Percentiles rank a stretch among this genome's conserved stretches.
Evolutionary conservation across 2,797 vertebrate species (phyloP).

Genomic region (Sebastiscus albofasciatus): DNA sequence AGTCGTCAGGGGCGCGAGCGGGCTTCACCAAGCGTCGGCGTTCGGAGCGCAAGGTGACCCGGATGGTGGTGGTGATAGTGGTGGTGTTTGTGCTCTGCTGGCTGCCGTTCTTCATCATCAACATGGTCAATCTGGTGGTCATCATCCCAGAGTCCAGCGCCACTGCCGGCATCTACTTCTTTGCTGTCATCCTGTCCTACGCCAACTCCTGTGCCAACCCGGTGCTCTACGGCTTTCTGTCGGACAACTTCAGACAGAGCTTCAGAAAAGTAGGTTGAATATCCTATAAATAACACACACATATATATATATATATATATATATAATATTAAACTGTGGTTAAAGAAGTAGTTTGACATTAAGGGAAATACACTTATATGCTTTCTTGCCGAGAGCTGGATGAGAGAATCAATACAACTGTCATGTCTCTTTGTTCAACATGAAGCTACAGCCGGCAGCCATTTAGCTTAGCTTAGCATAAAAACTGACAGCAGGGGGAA

Average conservation of each 20-base stretch:
- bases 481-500: background rate
- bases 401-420: background rate
- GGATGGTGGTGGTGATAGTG: conserved; percentile 97
- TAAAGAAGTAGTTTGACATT: background rate
- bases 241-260: conserved; percentile 96
- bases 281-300: background rate
- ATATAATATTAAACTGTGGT: background rate
- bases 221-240: conserved; percentile 95
- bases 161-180: conserved; percentile 93
- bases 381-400: background rate
- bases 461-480: background rate
- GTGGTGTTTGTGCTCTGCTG: conserved; percentile 95
- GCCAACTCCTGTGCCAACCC: conserved; percentile 98
- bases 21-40: conserved; percentile 90
- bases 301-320: background rate
- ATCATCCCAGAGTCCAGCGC: conserved; percentile 91
- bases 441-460: background rate
- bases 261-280: conserved; percentile 86
- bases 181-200: conserved; percentile 92
- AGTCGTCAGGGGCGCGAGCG: conserved; percentile 88
- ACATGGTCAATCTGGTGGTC: conserved; percentile 94
- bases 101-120: conserved; percentile 96
- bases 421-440: background rate
- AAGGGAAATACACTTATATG: background rate
- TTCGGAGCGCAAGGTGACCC: conserved; percentile 93